Evolutionary conservation across 2,888 invertebrate genomes (phyloP).

Genomic region (Sesia apiformis): DNA sequence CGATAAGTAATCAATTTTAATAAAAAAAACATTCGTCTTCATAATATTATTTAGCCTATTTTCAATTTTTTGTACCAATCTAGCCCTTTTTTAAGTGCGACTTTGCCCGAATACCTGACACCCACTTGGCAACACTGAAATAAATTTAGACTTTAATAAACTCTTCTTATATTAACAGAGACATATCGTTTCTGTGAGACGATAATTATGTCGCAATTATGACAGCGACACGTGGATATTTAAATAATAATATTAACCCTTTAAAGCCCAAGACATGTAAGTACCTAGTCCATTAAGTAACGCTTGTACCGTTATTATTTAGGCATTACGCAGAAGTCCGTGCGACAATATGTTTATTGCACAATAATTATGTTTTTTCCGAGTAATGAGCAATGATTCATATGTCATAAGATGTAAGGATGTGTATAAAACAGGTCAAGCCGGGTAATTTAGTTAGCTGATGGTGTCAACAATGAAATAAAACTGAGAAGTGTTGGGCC

Average conservation of each 20-base stretch:
- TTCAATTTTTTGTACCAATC: too few species aligned
- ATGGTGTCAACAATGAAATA: constrained; percentile 37
- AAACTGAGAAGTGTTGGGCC: constrained; percentile 30
- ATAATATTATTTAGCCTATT: too few species aligned
- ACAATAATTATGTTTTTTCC: constrained; percentile 16
- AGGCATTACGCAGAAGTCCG: constrained; percentile 2
- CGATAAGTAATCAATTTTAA: too few species aligned
- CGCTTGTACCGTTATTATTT: background rate
- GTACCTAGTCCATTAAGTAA: background rate
- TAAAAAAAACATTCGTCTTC: too few species aligned
- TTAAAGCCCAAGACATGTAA: background rate
- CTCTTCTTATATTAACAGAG: too few species aligned
- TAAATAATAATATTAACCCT: background rate
- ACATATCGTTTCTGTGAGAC: too few species aligned
- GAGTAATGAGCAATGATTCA: constrained; percentile 19
- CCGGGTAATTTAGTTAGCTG: constrained; percentile 20
- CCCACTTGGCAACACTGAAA: too few species aligned
- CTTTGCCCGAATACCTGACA: too few species aligned
- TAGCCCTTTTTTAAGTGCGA: too few species aligned
- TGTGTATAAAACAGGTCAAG: constrained; percentile 9
- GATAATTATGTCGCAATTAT: too few species aligned
- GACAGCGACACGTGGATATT: too few species aligned
- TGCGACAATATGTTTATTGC: constrained; percentile 11
- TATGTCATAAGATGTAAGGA: constrained; percentile 5
- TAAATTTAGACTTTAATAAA: too few species aligned